Evolutionary conservation across 2,113 vertebrate species (phyloP), one percentile per base, ranked within the genome.

Genomic region (Dendropsophus ebraccatus): DNA sequence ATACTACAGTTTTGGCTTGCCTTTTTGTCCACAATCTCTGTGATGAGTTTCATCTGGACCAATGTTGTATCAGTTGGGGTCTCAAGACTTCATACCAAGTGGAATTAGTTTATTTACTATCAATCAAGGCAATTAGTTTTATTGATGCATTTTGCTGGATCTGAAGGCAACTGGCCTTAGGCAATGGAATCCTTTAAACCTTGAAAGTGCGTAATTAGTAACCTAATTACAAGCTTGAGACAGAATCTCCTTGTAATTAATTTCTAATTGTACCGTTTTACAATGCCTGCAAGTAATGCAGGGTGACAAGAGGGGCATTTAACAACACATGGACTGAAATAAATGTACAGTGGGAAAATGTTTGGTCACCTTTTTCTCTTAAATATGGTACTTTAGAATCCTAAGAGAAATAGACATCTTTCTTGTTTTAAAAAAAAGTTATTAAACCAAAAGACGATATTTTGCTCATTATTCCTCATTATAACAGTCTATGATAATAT

Each of bases 231-330:
- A 35, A 77, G 56, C 73, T 77, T 16, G 56, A 84, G 58, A 60
- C 58, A 47, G 56, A 77, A 77, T 84, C 83, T 52, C 83, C 72
- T 84, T 77, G 83, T 84, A 77, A 84, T 84, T 62, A n/a, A 81
- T 81, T 81, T 81, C 32, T 81, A 81, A 81, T 81, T 81, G 56
- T 65, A 17, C 78, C 17, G 25, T 81, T 80, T 81, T 81, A 62
- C 56, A 17, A 62, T 81, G 78, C 78, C 54, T 70, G 45, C 21
- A 82, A 37, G 62, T 52, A 82, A 35, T 25, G 17, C 10, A 50
- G 45, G 21, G 65, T 69, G 62, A 82, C 45, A 81, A 81, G 6
- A 81, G 7, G n/a, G 16, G 28, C 25, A 28, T 32, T 52, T 54
- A 35, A 28, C 41, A 74, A 50, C 14, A 76, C 17, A 52, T 28